phyloP scores from a whole-genome alignment of 2,113 vertebrate species.

The Sitta europaea region DNA sequence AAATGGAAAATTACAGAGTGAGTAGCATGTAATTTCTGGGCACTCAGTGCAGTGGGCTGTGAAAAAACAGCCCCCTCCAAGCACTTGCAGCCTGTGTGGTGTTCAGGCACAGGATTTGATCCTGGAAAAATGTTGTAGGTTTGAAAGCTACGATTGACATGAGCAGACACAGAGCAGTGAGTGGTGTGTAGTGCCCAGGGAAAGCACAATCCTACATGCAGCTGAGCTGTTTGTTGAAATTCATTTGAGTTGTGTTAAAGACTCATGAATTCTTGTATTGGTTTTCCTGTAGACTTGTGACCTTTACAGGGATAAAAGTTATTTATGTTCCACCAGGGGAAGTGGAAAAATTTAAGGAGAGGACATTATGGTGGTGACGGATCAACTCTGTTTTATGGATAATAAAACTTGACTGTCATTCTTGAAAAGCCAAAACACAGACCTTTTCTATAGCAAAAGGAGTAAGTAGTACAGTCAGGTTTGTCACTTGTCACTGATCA shows the following conservation, averaged over 20 bases:
- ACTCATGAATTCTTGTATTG: neutral
- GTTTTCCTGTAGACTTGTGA: neutral
- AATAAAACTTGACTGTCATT: neutral
- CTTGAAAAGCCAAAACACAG: neutral
- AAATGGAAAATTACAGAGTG: neutral
- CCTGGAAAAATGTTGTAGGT: neutral
- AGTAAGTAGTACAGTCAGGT: neutral
- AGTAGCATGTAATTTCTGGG: neutral
- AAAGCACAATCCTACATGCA: accelerated
- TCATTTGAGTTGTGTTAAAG: neutral
- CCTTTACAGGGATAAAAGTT: neutral
- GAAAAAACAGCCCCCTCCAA: neutral
- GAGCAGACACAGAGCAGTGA: neutral
- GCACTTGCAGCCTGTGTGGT: neutral
- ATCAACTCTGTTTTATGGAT: neutral
- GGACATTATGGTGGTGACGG: accelerated
- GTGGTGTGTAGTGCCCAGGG: neutral
- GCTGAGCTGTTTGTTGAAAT: neutral
- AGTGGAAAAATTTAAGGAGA: neutral
- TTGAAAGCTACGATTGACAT: neutral
- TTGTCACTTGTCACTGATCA: neutral
- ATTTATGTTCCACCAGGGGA: neutral
- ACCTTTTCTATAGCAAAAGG: neutral
- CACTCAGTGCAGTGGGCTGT: neutral
- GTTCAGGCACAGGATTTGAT: neutral